Evolutionary conservation across 2,888 invertebrate genomes (phyloP).

Genomic region (Cremastinae sp.): DNA sequence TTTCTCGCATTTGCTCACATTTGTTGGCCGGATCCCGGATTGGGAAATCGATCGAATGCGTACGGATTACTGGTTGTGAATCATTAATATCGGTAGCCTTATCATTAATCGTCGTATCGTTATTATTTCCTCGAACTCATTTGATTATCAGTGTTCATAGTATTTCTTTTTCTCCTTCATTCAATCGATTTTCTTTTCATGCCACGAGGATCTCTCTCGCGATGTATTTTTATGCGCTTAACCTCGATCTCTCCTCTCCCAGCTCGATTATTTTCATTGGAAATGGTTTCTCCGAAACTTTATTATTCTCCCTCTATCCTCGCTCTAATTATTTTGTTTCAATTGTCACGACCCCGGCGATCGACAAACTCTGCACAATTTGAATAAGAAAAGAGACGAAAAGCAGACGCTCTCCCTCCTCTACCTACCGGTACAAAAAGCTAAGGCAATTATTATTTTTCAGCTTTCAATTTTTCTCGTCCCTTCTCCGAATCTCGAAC

Average conservation of each 20-base stretch:
- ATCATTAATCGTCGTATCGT: slow-evolving; percentile 42
- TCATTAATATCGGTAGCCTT: slow-evolving; percentile 3
- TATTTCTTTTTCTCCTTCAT: slow-evolving; percentile 52
- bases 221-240: slow-evolving; percentile 16
- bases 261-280: slow-evolving; percentile 12
- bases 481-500: neutral
- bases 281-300: neutral
- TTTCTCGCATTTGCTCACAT: neutral
- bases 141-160: slow-evolving; percentile 62
- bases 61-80: slow-evolving; percentile 40
- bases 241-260: slow-evolving; percentile 27
- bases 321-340: slow-evolving; percentile 5
- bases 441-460: slow-evolving; percentile 75
- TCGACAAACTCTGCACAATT: neutral
- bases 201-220: slow-evolving; percentile 66
- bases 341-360: neutral
- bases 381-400: neutral
- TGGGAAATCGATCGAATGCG: slow-evolving; percentile 43
- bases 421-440: slow-evolving; percentile 64
- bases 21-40: slow-evolving; percentile 24
- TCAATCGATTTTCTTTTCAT: slow-evolving; percentile 58
- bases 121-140: slow-evolving; percentile 53
- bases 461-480: slow-evolving; percentile 17
- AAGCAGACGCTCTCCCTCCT: neutral
- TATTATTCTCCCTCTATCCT: neutral